Evolutionary conservation across 2,888 invertebrate genomes (phyloP).

Genomic region (Coelinius sp.): DNA sequence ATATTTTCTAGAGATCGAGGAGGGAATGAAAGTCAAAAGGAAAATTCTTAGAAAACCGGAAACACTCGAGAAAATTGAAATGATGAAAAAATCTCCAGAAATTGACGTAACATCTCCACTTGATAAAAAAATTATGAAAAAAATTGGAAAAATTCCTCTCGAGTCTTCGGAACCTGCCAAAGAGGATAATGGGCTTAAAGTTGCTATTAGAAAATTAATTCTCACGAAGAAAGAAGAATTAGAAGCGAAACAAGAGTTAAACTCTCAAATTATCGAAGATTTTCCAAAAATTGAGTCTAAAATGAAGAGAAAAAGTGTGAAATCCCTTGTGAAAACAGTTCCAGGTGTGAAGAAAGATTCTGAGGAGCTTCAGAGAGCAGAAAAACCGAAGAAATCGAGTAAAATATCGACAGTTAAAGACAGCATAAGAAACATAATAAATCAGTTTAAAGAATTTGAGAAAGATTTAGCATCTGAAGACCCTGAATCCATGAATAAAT

Average conservation of each 20-base stretch:
- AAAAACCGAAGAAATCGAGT: conserved; percentile 43
- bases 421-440: conserved; percentile 65
- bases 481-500: conserved; percentile 42
- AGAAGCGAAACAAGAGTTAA: conserved; percentile 60
- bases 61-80: not conserved
- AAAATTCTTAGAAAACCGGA: not conserved
- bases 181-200: conserved; percentile 2
- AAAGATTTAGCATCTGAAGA: conserved; percentile 60
- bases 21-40: conserved; percentile 10
- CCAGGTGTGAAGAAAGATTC: conserved; percentile 60
- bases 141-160: conserved; percentile 4
- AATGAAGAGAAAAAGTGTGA: conserved; percentile 35
- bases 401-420: conserved; percentile 57
- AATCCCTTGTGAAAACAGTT: conserved; percentile 48
- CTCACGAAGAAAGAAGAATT: conserved; percentile 45
- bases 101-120: not conserved
- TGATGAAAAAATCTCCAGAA: not conserved
- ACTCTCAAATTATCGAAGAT: conserved; percentile 62
- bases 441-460: conserved; percentile 67
- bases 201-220: conserved; percentile 47
- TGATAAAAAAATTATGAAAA: conserved; percentile 33
- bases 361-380: conserved; percentile 50
- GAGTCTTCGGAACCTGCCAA: not conserved
- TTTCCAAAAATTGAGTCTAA: conserved; percentile 57
- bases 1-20: conserved; percentile 13